A percentile compares a stretch with the other conserved stretches of the same genome.
phyloP scores from a whole-genome alignment of 2,888 invertebrate genomes.

The Plebejus melissa region DNA sequence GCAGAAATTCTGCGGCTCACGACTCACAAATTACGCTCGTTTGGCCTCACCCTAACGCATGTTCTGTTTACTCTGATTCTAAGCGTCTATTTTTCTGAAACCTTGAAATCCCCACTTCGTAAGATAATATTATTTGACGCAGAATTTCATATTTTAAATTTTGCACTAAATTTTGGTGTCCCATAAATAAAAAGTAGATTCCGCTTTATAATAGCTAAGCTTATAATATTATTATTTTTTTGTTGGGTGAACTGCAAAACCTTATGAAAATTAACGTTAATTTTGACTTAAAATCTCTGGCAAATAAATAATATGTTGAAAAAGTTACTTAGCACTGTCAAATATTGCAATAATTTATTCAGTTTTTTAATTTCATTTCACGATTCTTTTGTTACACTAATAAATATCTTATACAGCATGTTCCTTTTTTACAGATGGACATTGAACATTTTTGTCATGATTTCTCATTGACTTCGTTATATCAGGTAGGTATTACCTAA shows the following conservation, averaged over 20 bases:
- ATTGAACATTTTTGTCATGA: neutral
- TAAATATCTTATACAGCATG: neutral
- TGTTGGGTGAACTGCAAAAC: too few species aligned
- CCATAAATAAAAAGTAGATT: neutral
- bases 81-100: neutral
- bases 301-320: too few species aligned
- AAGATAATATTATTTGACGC: too few species aligned
- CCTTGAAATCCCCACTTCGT: neutral
- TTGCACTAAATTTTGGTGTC: too few species aligned
- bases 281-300: too few species aligned
- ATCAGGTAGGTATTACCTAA: neutral
- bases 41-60: too few species aligned
- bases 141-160: neutral
- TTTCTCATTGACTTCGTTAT: neutral
- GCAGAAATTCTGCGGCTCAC: too few species aligned
- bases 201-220: neutral
- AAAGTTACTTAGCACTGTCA: too few species aligned
- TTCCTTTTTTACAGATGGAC: neutral
- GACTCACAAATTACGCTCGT: too few species aligned
- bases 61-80: neutral
- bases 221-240: too few species aligned
- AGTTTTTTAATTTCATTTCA: neutral
- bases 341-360: too few species aligned
- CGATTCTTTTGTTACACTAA: neutral
- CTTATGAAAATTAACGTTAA: too few species aligned